Evolutionary conservation across 2,888 invertebrate species (phyloP), one percentile per base, ranked within the genome.

Genomic region (Limnephilus marmoratus): DNA sequence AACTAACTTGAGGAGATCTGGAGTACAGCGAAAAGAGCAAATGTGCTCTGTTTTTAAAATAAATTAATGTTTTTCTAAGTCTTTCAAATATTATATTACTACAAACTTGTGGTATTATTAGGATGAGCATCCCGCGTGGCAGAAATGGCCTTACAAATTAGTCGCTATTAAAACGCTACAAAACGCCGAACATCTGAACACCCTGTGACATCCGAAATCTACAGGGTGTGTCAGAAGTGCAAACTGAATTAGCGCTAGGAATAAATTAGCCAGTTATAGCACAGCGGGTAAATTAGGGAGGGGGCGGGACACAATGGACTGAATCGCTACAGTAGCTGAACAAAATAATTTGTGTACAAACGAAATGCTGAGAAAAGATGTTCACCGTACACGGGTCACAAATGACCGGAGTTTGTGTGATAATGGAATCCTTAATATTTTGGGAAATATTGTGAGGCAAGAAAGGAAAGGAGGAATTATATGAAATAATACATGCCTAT

Each of bases 201-300:
- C 18, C 53, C 53, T 68, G 85, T 85, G 85, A 85, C 85, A 85
- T 85, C 85, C n/a, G 41, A 85, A 85, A 85, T 85, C 24, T 85
- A 85, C 85, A 85, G 85, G 85, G 85, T 85, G 85, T 85, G 85
- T 45, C 85, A 85, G 41, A 41, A 85, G 85, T 85, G 85, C 85
- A 85, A 85, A 85, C 85, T 85, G 85, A 45, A 85, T 85, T 85
- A 85, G 85, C 85, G 7, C 85, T 29, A 45, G 45, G 85, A 85
- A 85, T 85, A 85, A 85, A 85, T 85, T 85, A 85, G 85, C 45
- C 41, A n/a, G 83, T 31, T 68, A 68, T 68, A 68, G 5, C 18
- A 24, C 53, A 68, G 53, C 53, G 53, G 53, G 7, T 68, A 68
- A 18, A 68, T 7, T 18, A 5, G 83, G 7, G 34, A 24, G 15